phyloP scores from a whole-genome alignment of 2,113 vertebrate genomes.

The Chinchilla lanigera region DNA sequence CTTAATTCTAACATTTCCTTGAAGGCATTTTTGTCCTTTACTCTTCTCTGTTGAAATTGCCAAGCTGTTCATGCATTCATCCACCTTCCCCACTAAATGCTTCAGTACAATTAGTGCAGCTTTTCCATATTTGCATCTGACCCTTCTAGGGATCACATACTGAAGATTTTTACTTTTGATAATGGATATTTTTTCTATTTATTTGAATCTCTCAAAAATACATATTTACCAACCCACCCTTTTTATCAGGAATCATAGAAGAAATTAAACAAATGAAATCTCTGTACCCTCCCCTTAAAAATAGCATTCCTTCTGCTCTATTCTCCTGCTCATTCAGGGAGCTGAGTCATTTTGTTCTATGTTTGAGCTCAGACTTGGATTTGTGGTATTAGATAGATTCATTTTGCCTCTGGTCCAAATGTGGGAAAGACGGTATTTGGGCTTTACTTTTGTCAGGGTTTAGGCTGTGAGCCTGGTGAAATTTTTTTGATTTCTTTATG shows the following conservation, averaged over 20 bases:
- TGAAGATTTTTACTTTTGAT: not conserved
- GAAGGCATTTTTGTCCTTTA: not conserved
- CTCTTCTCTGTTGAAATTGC: not conserved
- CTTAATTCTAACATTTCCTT: not conserved
- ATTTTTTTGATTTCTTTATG: not conserved
- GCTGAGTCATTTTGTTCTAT: not conserved
- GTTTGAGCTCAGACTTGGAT: not conserved
- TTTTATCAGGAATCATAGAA: not conserved
- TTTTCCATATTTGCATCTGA: not conserved
- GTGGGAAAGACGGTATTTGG: not conserved
- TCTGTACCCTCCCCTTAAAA: not conserved
- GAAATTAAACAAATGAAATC: not conserved
- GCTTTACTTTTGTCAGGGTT: not conserved
- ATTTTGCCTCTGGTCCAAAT: not conserved
- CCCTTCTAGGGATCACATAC: not conserved
- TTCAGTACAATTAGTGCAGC: not conserved
- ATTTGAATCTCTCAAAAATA: not conserved
- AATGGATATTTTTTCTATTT: not conserved
- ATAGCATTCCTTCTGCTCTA: not conserved
- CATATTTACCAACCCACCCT: not conserved
- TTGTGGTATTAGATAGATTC: not conserved
- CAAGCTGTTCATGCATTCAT: not conserved
- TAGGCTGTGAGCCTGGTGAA: not conserved
- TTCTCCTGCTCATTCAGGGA: not conserved
- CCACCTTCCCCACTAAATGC: not conserved